Evolutionary conservation across 1,140 invertebrate species (phyloP), one percentile per base, ranked within the genome.

Genomic region (Hyphantria cunea): DNA sequence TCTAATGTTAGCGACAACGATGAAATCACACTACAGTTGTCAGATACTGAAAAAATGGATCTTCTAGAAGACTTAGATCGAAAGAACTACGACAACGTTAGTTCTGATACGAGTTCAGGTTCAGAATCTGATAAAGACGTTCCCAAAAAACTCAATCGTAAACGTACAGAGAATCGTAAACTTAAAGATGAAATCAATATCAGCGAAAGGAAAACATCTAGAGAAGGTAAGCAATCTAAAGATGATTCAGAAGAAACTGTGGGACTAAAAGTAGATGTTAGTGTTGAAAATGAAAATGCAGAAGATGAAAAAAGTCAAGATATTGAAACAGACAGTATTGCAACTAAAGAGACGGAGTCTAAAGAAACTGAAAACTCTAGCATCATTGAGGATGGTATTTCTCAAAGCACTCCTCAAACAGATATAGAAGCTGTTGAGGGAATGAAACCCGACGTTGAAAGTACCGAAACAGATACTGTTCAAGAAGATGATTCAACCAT

Each of bases 21-120:
- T 70, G 91, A 92, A 74, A 89, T 92, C 37, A 91, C 78, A 4
- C 54, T 92, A 6, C 82, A 92, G 55, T 55, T 92, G 3, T 92
- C 91, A 0, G 90, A 92, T 73, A 79, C 84, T 4, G 91, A 92
- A 48, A 92, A 92, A 70, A 90, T 91, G 87, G 90, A 92, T 76
- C 62, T 92, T 11, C 68, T 92, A 34, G 89, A 91, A 72, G 79
- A 84, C 72, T 78, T 90, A 8, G 79, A 87, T 48, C 68, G 72
- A 34, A 86, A 84, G 47, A 76, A 80, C 13, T 80, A 72, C 33
- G 82, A 85, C 7, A 79, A 44, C 7, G 61, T 74, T 0, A 79
- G 67, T 60, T 66, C 61, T 11, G 79, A 86, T 55, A 78, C 77
- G 34, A 77, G 77, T 25, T 74, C 65, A 31, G 81, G 73, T 52